These are phyloP conservation scores for Dromaius novaehollandiae DNA, from an alignment of 2,113 vertebrate species.

Conservation along the genomic window DNA sequence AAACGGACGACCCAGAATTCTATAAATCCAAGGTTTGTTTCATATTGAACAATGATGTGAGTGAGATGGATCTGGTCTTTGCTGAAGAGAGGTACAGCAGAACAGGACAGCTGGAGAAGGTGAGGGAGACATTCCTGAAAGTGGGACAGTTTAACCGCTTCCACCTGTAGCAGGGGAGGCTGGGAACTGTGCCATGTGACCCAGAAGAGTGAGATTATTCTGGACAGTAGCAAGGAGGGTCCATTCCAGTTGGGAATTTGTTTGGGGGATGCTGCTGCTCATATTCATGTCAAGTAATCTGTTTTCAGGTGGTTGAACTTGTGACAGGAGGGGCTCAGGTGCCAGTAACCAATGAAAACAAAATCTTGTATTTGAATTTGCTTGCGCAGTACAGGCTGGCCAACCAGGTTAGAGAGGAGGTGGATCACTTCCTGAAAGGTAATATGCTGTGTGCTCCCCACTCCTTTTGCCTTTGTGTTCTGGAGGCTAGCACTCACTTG, in stretches of 20 bases:
- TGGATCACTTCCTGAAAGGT: constrained; percentile 99
- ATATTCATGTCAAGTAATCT: neutral
- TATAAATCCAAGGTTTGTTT: constrained; percentile 99
- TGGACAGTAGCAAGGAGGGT: neutral
- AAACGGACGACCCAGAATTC: constrained; percentile 97
- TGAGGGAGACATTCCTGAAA: constrained; percentile 65
- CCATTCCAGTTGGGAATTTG: neutral
- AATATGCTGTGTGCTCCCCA: neutral
- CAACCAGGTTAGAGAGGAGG: constrained; percentile 95
- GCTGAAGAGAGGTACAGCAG: constrained; percentile 98
- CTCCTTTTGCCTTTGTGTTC: neutral
- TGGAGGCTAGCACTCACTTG: neutral
- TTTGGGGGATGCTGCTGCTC: neutral
- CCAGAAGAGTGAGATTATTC: neutral
- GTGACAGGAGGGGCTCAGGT: constrained; percentile 93
- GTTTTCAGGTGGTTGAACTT: constrained; percentile 90
- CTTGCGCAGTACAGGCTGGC: constrained; percentile 94
- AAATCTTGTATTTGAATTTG: constrained; percentile 96
- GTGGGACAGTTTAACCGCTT: neutral
- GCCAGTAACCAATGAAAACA: constrained; percentile 95
- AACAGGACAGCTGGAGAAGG: constrained; percentile 96
- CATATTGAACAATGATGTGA: constrained; percentile 97
- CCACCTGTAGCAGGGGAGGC: neutral
- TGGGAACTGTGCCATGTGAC: neutral
- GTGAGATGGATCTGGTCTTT: constrained; percentile 97